Conservation (phyloP, 2,113 vertebrate genomes). For the Felis chaus region DNA sequence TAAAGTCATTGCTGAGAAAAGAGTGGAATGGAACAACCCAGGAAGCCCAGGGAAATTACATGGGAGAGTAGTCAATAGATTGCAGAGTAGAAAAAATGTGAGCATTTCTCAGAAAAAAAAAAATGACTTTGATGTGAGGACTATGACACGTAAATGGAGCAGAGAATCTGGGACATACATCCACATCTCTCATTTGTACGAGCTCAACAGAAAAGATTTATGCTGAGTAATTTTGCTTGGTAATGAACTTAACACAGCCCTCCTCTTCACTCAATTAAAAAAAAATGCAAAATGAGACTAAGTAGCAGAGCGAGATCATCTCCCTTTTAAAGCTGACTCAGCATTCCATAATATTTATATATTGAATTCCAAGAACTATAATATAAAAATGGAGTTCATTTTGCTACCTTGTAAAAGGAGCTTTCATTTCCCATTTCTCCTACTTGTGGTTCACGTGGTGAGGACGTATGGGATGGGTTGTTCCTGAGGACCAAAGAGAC, state of each 20-base stretch:
- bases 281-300: slow-evolving; percentile 16
- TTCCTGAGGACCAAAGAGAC: not conserved
- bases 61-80: slow-evolving; percentile 1
- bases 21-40: not conserved
- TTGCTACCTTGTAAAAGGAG: not conserved
- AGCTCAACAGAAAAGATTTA: not conserved
- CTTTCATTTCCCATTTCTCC: not conserved
- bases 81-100: not conserved
- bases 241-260: slow-evolving; percentile 14
- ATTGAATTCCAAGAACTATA: not conserved
- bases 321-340: not conserved
- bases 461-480: not conserved
- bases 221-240: slow-evolving; percentile 23
- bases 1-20: slow-evolving; percentile 39
- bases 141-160: slow-evolving; percentile 48
- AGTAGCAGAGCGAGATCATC: not conserved
- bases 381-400: not conserved
- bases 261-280: slow-evolving; percentile 23
- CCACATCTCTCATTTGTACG: not conserved
- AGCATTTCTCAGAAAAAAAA: not conserved
- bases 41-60: slow-evolving; percentile 44
- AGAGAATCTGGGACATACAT: slow-evolving; percentile 57
- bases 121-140: slow-evolving; percentile 52
- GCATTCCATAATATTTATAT: not conserved
- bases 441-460: not conserved